These are phyloP conservation scores for Lasioglossum oenotherae DNA, from an alignment of 2,888 invertebrate species.

Conservation along the genomic window DNA sequence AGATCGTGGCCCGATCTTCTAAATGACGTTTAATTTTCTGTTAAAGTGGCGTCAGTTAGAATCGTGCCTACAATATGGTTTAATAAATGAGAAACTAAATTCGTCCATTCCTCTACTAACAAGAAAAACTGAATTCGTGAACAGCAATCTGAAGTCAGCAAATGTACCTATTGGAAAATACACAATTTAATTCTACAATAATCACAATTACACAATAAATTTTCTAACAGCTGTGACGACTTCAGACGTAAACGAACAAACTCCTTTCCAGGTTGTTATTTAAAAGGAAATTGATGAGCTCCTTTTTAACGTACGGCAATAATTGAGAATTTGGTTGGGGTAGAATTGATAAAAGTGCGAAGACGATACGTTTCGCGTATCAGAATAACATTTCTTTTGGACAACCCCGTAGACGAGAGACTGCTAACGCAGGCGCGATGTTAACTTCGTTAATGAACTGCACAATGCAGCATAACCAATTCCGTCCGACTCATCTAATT, in stretches of 20 bases:
- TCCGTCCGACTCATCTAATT: constrained; percentile 23
- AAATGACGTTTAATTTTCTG: not conserved
- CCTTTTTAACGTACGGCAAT: not conserved
- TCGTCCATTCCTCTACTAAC: not conserved
- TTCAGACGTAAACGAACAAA: not conserved
- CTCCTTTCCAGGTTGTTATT: not conserved
- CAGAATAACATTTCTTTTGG: not conserved
- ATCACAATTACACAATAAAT: not conserved
- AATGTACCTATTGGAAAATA: not conserved
- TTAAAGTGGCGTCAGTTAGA: not conserved
- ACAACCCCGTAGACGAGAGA: too few relatives aligned
- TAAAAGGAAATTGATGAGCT: not conserved
- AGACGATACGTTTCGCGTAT: not conserved
- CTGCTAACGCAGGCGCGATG: not conserved
- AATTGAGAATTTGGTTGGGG: not conserved
- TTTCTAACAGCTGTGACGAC: not conserved
- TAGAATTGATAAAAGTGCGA: not conserved
- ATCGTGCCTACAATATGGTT: not conserved
- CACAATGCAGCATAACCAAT: constrained; percentile 15
- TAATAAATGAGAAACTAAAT: not conserved
- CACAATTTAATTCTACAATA: too few relatives aligned
- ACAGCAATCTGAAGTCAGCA: too few relatives aligned
- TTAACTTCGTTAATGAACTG: constrained; percentile 24
- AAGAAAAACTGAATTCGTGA: too few relatives aligned
- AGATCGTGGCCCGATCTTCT: not conserved